Base-by-base conservation (phyloP, 2,113 vertebrate genomes). In the Ardeotis arabs region DNA sequence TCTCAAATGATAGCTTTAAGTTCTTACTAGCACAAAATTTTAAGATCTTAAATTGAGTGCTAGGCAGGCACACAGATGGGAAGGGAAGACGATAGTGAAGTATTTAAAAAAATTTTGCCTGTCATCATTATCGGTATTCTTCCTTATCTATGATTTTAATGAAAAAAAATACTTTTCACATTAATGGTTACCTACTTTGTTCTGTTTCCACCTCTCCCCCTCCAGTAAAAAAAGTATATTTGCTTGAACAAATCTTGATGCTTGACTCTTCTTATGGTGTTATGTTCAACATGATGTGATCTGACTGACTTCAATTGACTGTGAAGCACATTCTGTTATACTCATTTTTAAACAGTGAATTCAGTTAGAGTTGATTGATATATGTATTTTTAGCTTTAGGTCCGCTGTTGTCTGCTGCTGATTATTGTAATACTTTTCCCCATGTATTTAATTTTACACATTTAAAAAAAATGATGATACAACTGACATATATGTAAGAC, bases 271-370 rank as follows among this genome's bases (percentile, higher is more conserved):
- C 35, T 92, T 11, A 28, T 89, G 60, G 14, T 66, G 35, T 44
- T 90, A 7, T 62, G 14, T 44, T 94, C 25, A 33, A 25, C 28
- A 8, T 84, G 16, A 82, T 89, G 28, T 81, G 82, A 86, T 11
- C 66, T 95, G 78, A 85, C 49, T 94, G 70, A 87, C 37, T 96
- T 8, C 66, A 93, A n/a, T 1, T 95, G 84, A 94, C 28, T 78
- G 13, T 81, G 39, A 96, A 97, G 74, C 66, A 66, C 33, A 52
- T 74, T 89, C 37, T 94, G 35, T 80, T 78, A 62, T 52, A 47
- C 16, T n/a, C 2, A 2, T 45, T 69, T 84, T 69, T 75, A 35
- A 83, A 91, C 63, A 91, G 8, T 45, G 78, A 68, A 14, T 69
- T 91, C 89, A 82, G 8, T 12, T 75, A 5, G 35, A 55, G 37